Percentiles rank a stretch among this genome's conserved stretches.
phyloP scores from a whole-genome alignment of 2,113 vertebrate species.

The Gobiocypris rarus region DNA sequence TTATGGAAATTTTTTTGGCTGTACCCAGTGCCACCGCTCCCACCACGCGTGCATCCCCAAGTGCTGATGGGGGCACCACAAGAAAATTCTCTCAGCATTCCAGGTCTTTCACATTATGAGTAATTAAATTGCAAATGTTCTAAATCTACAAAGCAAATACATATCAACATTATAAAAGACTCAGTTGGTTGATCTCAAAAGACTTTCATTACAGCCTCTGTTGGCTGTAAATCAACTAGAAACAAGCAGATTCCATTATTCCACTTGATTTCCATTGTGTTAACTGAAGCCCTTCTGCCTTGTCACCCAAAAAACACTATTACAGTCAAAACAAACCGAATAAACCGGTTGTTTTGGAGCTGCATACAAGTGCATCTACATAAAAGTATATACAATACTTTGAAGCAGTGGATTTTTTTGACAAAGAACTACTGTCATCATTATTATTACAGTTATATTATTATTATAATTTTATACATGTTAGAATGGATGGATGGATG shows the following conservation, averaged over 20 bases:
- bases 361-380: neutral
- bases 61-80: too few relatives aligned
- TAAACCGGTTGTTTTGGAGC: too few relatives aligned
- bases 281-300: slow-evolving; percentile 29
- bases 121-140: neutral
- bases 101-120: too few relatives aligned
- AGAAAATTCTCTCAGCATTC: too few relatives aligned
- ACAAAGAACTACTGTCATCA: neutral
- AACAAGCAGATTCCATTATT: slow-evolving; percentile 27
- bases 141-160: neutral
- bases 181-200: neutral
- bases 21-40: too few relatives aligned
- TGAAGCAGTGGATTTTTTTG: neutral
- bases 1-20: too few relatives aligned
- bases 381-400: neutral
- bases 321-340: slow-evolving; percentile 43
- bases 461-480: too few relatives aligned
- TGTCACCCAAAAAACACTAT: slow-evolving; percentile 56
- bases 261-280: slow-evolving; percentile 42
- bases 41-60: too few relatives aligned
- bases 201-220: neutral
- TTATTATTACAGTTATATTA: neutral
- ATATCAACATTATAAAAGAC: neutral
- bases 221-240: neutral
- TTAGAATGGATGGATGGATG: neutral